Evolutionary conservation across 2,888 invertebrate genomes (phyloP), one percentile per base, ranked within the genome.

Genomic region (Criorhina ranunculi): DNA sequence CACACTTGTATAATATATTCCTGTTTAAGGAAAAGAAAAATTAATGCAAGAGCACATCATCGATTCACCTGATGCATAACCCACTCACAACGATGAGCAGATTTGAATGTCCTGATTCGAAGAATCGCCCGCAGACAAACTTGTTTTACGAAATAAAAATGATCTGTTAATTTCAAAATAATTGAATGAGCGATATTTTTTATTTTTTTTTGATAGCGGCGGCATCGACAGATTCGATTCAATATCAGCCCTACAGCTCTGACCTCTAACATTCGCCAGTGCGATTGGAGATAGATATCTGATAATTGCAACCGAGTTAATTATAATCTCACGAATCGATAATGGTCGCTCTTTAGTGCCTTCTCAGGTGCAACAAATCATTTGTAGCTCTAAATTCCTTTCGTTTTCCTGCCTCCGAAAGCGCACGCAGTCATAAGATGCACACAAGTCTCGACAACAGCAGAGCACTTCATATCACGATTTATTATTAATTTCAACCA

Each of bases 401-500:
- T 49, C 15, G 15, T 6, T 11, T 24, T 11, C 6, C 31, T 9
- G 31, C 31, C 40, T 33, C 55, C n/a, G 35, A 55, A 57, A 80
- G 60, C 55, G 19, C 35, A 44, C 51, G 57, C 64, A 76, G 31
- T 70, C 57, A 64, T 53, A 66, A 67, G 53, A 66, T 64, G 57
- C 77, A 40, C 57, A 31, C 42, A 15, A 60, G 42, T 19, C 55
- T 15, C 37, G 12, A 35, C 62, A 64, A 53, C 44, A 67, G 40
- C 19, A 72, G 46, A 53, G 29, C 59, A 64, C 53, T 69, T 44
- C 40, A 42, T 76, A 85, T 79, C 85, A 85, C 85, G 70, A 85
- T 80, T 85, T 85, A 85, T 85, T 85, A 85, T 85, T 79, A 85
- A 85, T 85, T 85, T 85, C 15, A 60, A 51, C 75, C 53, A 69